Conservation (phyloP, 2,797 vertebrate species). For the Spatula versicolor region DNA sequence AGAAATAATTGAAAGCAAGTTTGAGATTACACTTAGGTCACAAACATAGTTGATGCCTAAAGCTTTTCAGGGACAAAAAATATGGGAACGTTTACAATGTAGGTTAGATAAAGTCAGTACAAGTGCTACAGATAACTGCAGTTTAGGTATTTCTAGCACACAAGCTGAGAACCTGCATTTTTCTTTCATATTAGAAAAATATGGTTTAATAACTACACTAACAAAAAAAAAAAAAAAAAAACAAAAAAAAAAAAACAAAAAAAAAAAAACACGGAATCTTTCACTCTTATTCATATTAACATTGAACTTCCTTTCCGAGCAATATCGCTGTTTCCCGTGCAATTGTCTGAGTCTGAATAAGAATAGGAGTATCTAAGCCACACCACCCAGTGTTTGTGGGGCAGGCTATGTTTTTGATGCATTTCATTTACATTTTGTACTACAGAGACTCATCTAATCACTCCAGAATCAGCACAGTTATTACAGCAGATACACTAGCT, state of each 20-base stretch:
- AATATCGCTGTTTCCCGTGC: not conserved
- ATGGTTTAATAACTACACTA: slow-evolving; percentile 15
- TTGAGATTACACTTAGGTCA: slow-evolving; percentile 71
- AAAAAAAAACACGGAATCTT: slow-evolving; percentile 19
- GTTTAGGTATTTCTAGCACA: slow-evolving; percentile 9
- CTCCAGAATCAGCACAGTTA: not conserved
- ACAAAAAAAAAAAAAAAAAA: not conserved
- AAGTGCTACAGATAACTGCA: slow-evolving; percentile 16
- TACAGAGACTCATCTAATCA: not conserved
- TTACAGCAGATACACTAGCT: not conserved
- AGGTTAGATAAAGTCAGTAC: slow-evolving; percentile 55
- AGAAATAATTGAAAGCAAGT: slow-evolving; percentile 80
- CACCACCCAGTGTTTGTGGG: not conserved
- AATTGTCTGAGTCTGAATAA: not conserved
- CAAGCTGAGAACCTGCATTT: not conserved
- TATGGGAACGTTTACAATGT: slow-evolving; percentile 50
- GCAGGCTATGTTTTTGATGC: not conserved
- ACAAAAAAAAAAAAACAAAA: not conserved
- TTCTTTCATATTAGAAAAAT: slow-evolving; percentile 36
- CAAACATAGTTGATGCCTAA: slow-evolving; percentile 68
- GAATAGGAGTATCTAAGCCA: not conserved
- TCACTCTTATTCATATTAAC: not conserved
- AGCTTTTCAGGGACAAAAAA: slow-evolving; percentile 69
- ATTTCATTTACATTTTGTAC: not conserved
- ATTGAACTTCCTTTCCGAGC: not conserved